phyloP scores from a whole-genome alignment of 2,113 vertebrate species.

The Toxostoma redivivum region DNA sequence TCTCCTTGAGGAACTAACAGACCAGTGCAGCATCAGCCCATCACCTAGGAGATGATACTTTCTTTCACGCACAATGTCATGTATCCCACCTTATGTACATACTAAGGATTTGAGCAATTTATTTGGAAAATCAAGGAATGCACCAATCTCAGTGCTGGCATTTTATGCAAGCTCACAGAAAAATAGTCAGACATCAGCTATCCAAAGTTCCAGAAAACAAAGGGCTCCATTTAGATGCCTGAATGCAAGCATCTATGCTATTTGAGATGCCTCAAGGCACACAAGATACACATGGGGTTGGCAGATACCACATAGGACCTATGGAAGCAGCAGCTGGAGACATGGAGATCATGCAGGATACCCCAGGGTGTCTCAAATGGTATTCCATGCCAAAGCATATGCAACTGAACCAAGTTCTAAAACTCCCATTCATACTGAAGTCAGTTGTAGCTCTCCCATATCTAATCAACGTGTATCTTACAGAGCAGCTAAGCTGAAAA shows the following conservation, averaged over 20 bases:
- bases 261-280: not conserved
- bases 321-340: not conserved
- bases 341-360: not conserved
- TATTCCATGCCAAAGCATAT: not conserved
- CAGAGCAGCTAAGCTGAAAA: not conserved
- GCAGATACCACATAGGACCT: not conserved
- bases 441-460: not conserved
- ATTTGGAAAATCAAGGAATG: not conserved
- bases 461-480: not conserved
- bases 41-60: not conserved
- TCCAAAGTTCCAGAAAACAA: slow-evolving; percentile 25
- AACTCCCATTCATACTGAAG: not conserved
- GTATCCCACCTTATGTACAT: not conserved
- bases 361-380: not conserved
- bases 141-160: not conserved
- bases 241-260: not conserved
- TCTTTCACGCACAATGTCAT: not conserved
- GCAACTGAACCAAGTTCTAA: not conserved
- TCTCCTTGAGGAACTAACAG: not conserved
- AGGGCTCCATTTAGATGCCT: not conserved
- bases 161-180: not conserved
- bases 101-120: not conserved
- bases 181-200: not conserved
- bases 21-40: not conserved
- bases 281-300: not conserved